phyloP scores from a whole-genome alignment of 2,797 vertebrate genomes.

The Cossypha polioptera region DNA sequence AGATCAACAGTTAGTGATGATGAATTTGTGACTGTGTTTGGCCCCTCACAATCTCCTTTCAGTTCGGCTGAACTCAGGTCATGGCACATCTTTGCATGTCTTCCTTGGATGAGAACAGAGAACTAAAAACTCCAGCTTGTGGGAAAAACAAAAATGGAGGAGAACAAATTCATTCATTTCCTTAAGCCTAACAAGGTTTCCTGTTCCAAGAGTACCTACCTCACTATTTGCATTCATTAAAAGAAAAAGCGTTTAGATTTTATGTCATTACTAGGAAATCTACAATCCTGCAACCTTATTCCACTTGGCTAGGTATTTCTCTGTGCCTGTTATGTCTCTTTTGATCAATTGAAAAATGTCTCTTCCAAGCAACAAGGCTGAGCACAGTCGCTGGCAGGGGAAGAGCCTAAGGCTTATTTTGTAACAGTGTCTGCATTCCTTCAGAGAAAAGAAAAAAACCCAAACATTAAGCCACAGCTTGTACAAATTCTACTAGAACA shows the following conservation, averaged over 20 bases:
- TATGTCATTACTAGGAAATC: neutral
- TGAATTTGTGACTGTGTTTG: neutral
- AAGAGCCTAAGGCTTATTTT: neutral
- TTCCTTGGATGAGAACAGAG: neutral
- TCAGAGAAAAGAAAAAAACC: neutral
- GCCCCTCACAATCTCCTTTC: neutral
- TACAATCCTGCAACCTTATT: neutral
- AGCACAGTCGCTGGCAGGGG: neutral
- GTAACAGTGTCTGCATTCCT: conserved; percentile 21
- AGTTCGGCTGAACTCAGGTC: neutral
- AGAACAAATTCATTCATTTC: neutral
- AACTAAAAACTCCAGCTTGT: neutral
- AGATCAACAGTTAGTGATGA: neutral
- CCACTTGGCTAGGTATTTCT: neutral
- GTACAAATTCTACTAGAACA: conserved; percentile 17
- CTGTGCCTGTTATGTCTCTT: neutral
- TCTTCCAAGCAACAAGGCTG: neutral
- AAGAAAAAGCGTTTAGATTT: neutral
- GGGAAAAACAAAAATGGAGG: neutral
- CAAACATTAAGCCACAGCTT: neutral
- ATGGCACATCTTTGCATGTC: neutral
- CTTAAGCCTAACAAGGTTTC: neutral
- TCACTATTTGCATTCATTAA: neutral
- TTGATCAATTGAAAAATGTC: neutral
- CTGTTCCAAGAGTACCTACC: neutral